These are phyloP conservation scores for Myripristis murdjan DNA, from an alignment of 2,797 vertebrate species.

Conservation along the genomic window DNA sequence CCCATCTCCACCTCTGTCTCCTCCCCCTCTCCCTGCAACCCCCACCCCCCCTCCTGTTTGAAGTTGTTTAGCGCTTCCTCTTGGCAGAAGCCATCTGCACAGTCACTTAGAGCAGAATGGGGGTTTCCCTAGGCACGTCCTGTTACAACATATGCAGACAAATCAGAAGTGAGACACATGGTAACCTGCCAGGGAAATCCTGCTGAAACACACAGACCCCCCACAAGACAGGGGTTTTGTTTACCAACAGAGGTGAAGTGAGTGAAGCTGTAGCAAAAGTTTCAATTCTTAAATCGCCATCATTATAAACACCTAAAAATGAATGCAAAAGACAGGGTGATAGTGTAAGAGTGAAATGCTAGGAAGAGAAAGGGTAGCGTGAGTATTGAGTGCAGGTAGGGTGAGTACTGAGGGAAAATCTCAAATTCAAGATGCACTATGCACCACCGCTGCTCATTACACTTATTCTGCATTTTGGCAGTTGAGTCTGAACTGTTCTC, in stretches of 20 bases:
- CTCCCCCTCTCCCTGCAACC: conserved; percentile 12
- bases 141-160: conserved; percentile 5
- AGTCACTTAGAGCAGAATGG: conserved; percentile 47
- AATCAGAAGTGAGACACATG: conserved; percentile 18
- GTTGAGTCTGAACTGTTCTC: too few relatives aligned
- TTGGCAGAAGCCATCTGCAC: conserved; percentile 56
- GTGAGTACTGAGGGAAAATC: background rate
- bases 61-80: conserved; percentile 39
- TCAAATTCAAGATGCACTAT: too few relatives aligned
- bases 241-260: too few relatives aligned
- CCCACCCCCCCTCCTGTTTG: conserved; percentile 29
- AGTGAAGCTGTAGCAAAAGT: too few relatives aligned
- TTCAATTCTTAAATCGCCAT: too few relatives aligned
- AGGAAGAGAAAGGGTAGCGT: background rate
- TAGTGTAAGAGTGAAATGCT: background rate
- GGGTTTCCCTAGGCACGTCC: conserved; percentile 31
- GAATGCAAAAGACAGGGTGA: background rate
- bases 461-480: too few relatives aligned
- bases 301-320: background rate
- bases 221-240: background rate
- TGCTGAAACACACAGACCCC: background rate
- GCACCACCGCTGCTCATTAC: too few relatives aligned
- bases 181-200: conserved; percentile 22
- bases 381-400: background rate
- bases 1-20: background rate